Conservation (phyloP, 2,888 invertebrate genomes). For the Adineta ricciae region DNA sequence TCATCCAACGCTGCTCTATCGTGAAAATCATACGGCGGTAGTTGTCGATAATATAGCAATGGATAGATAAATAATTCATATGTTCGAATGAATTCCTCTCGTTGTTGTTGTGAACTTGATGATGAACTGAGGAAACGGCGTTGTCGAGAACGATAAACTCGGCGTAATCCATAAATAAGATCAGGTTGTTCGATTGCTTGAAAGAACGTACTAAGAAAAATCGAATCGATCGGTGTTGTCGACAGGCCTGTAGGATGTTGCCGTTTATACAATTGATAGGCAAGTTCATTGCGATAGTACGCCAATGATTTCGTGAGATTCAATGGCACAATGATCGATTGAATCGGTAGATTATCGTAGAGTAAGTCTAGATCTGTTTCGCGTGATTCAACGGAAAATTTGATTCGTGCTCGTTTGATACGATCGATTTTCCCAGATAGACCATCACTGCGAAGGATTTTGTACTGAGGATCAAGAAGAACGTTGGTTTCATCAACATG, state of each 20-base stretch:
- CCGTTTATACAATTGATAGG: neutral
- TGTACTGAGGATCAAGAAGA: neutral
- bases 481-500: neutral
- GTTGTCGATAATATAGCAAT: neutral
- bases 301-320: neutral
- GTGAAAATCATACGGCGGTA: neutral
- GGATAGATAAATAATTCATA: conserved; percentile 3
- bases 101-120: neutral
- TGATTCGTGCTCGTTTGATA: neutral
- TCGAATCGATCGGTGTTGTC: conserved; percentile 20
- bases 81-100: neutral
- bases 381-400: conserved; percentile 12
- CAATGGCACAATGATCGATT: neutral
- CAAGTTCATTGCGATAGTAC: neutral
- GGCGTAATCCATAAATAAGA: neutral
- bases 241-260: neutral
- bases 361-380: neutral
- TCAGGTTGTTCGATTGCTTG: neutral
- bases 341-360: neutral
- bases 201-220: neutral
- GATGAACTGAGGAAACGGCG: neutral
- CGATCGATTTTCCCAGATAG: conserved; percentile 1
- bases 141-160: neutral
- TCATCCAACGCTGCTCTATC: neutral
- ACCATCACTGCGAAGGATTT: neutral